A percentile compares a stretch with the other conserved stretches of the same genome.
Evolutionary conservation across 2,888 invertebrate genomes (phyloP).

Genomic region (Drosophila picticornis): DNA sequence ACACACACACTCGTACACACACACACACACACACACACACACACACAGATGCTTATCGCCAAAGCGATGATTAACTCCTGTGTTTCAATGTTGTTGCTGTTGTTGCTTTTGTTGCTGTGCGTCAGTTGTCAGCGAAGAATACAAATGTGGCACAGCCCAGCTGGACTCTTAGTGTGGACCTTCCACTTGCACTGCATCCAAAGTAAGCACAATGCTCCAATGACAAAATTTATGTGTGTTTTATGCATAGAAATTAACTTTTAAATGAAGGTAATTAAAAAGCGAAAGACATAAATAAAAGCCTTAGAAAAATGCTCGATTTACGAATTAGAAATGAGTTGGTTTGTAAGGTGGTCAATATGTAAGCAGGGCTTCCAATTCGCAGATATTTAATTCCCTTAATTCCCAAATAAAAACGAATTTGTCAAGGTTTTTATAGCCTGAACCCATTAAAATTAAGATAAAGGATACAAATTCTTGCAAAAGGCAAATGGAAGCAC

Average conservation of each 20-base stretch:
- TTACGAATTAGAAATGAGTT: no score
- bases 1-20: not conserved
- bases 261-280: no score
- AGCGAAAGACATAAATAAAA: not conserved
- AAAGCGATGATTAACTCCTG: conserved; percentile 51
- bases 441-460: not conserved
- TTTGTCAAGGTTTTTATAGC: not conserved
- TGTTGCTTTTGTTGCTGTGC: conserved; percentile 26
- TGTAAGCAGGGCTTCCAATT: not conserved
- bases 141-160: conserved; percentile 24
- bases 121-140: conserved; percentile 28
- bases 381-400: no score
- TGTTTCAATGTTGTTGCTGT: conserved; percentile 7
- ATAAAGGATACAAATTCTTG: not conserved
- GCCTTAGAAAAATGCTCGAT: not conserved
- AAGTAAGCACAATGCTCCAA: not conserved
- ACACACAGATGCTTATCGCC: conserved; percentile 39
- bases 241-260: not conserved
- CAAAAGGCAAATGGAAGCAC: not conserved
- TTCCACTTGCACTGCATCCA: not conserved
- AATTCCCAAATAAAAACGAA: not conserved
- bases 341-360: no score
- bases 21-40: conserved; percentile 12
- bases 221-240: not conserved
- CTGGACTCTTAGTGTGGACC: conserved; percentile 14